phyloP scores from a whole-genome alignment of 2,113 vertebrate genomes.

The Cinclus cinclus region DNA sequence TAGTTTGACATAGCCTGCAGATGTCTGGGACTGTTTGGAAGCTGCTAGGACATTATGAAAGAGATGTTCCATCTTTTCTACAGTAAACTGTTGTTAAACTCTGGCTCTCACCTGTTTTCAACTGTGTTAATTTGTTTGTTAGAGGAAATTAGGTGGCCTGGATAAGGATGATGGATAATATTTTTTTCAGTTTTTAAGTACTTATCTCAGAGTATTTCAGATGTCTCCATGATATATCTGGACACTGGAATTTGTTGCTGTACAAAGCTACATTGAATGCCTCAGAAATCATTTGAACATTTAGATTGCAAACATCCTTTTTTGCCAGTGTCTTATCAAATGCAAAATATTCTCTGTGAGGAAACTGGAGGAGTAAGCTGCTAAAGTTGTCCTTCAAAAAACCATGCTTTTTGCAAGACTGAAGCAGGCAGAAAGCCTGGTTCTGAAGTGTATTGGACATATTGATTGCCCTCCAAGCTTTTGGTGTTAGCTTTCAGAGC shows the following conservation, averaged over 20 bases:
- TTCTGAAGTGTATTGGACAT: neutral
- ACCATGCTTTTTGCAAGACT: neutral
- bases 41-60: neutral
- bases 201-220: neutral
- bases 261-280: neutral
- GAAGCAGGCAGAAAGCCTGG: neutral
- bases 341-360: neutral
- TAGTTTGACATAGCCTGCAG: neutral
- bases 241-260: neutral
- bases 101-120: neutral
- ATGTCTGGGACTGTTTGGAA: neutral
- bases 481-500: neutral
- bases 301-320: neutral
- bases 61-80: neutral
- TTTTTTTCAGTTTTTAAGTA: neutral
- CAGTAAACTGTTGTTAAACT: neutral
- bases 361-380: neutral
- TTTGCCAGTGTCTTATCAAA: neutral
- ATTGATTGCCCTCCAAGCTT: neutral
- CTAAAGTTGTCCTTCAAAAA: neutral
- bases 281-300: neutral
- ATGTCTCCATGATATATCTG: neutral
- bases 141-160: neutral
- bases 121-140: neutral
- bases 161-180: neutral